phyloP scores from a whole-genome alignment of 2,797 vertebrate species.

The Podarcis lilfordi region DNA sequence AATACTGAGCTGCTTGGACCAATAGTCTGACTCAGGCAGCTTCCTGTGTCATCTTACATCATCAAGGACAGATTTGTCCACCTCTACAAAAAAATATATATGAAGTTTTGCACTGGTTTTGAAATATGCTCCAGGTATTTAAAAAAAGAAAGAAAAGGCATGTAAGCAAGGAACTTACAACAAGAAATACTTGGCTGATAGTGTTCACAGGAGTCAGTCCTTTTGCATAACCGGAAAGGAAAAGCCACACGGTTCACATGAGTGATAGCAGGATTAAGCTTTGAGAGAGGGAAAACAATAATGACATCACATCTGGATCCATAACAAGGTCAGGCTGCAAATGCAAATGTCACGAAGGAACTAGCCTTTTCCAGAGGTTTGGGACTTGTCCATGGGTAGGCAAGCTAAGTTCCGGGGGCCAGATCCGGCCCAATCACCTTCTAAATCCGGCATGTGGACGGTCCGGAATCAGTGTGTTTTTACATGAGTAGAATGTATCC shows the following conservation, averaged over 20 bases:
- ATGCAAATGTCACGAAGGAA: background rate
- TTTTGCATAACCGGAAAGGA: constrained; percentile 21
- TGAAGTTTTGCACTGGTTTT: background rate
- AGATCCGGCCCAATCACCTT: too few relatives aligned
- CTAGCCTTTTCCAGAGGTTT: constrained; percentile 8
- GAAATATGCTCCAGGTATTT: background rate
- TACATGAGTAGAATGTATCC: too few relatives aligned
- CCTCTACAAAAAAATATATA: background rate
- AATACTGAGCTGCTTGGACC: too few relatives aligned
- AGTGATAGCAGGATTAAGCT: constrained; percentile 52
- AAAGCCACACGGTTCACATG: constrained; percentile 44
- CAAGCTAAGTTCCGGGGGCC: too few relatives aligned
- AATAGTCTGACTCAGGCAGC: too few relatives aligned
- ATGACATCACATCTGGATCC: constrained; percentile 40
- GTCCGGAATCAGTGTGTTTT: too few relatives aligned
- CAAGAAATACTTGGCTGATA: constrained; percentile 25
- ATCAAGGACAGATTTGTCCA: too few relatives aligned
- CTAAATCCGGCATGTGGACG: too few relatives aligned
- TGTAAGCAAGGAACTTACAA: background rate
- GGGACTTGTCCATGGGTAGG: background rate
- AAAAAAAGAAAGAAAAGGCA: background rate
- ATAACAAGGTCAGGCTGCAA: constrained; percentile 5
- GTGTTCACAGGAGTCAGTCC: background rate
- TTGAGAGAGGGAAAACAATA: constrained; percentile 45
- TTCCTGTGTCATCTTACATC: too few relatives aligned